Conservation (phyloP, 2,888 invertebrate species). For the Hirtodrosophila cameraria region DNA sequence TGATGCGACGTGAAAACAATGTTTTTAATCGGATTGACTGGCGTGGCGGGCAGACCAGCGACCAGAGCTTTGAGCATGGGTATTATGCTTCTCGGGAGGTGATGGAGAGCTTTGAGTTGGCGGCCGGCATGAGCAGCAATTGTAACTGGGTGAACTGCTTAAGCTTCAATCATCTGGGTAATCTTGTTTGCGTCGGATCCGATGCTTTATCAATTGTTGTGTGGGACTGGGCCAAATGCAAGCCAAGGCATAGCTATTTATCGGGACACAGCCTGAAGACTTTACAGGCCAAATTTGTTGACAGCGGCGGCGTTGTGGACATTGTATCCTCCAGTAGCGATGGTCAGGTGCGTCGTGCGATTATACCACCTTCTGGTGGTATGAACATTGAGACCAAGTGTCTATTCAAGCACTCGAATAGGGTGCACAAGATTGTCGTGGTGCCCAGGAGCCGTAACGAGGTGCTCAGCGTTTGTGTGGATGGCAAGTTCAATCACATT, state of each 20-base stretch:
- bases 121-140: slow-evolving; percentile 91
- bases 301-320: slow-evolving; percentile 89
- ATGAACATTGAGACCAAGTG: slow-evolving; percentile 84
- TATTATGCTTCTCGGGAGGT: slow-evolving; percentile 91
- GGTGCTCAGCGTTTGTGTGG: slow-evolving; percentile 94
- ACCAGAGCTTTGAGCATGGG: slow-evolving; percentile 38
- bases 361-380: slow-evolving; percentile 86
- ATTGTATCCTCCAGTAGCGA: slow-evolving; percentile 95
- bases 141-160: slow-evolving; percentile 96
- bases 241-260: slow-evolving; percentile 87
- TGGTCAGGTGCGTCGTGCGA: slow-evolving; percentile 90
- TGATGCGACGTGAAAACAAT: slow-evolving; percentile 80
- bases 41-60: slow-evolving; percentile 70
- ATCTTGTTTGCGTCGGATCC: slow-evolving; percentile 93
- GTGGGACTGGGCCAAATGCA: slow-evolving; percentile 95
- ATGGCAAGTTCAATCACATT: slow-evolving; percentile 91
- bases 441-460: slow-evolving; percentile 90
- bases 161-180: slow-evolving; percentile 90
- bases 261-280: slow-evolving; percentile 95
- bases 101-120: slow-evolving; percentile 92
- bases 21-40: slow-evolving; percentile 63
- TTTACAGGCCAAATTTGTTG: slow-evolving; percentile 95
- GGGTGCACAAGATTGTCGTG: slow-evolving; percentile 94
- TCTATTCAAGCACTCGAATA: slow-evolving; percentile 89
- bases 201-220: slow-evolving; percentile 94